A percentile compares a stretch with the other conserved stretches of the same genome.
phyloP scores from a whole-genome alignment of 2,888 invertebrate genomes.

The Diploptera punctata region DNA sequence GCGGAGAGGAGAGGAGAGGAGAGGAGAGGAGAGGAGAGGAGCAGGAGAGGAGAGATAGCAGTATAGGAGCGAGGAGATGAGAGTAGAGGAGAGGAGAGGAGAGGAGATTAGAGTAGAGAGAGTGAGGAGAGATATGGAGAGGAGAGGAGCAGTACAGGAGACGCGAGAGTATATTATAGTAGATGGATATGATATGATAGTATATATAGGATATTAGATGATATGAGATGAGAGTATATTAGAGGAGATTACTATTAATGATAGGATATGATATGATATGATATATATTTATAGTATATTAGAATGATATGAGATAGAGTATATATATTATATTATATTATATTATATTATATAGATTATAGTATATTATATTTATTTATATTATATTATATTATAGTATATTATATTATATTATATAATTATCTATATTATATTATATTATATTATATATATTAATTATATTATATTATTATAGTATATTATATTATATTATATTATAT shows the following conservation, averaged over 20 bases:
- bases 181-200: neutral
- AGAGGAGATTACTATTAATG: neutral
- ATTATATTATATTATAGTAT: too few species aligned
- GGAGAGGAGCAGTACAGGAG: neutral
- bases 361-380: too few species aligned
- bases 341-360: conserved; percentile 8
- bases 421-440: neutral
- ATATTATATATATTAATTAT: neutral
- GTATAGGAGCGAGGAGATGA: neutral
- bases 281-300: too few species aligned
- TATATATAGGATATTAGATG: neutral
- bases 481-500: neutral
- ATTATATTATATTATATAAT: too few species aligned
- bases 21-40: too few species aligned
- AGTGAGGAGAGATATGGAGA: neutral
- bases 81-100: neutral
- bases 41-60: neutral
- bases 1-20: too few species aligned
- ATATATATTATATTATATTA: conserved; percentile 1
- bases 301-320: too few species aligned
- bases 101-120: neutral
- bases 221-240: neutral
- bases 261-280: neutral
- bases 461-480: too few species aligned
- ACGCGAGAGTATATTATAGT: neutral